Base-by-base conservation (phyloP, 2,888 invertebrate genomes). In the Belgica antarctica region DNA sequence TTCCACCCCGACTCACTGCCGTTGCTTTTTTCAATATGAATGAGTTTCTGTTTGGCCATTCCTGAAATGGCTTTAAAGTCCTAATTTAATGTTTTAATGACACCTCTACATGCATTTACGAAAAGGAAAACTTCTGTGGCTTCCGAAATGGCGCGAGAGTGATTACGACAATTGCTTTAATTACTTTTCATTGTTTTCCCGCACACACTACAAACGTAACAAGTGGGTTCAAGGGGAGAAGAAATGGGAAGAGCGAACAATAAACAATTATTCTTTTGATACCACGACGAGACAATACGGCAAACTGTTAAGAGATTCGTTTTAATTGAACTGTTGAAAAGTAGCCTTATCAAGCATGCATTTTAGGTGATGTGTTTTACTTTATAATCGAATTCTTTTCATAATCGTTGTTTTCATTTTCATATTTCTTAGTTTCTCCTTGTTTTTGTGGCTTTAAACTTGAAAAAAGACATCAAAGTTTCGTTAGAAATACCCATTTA, bases 71-170 rank as follows among this genome's bases (percentile, higher is more conserved):
- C n/a, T n/a, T n/a, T 52, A 17, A 52, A 52, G 17, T 22, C 22
- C 52, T 52, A 22, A 52, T 52, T 52, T 52, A 52, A 52, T 52
- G 52, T 52, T 52, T 52, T 19, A 52, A 17, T 17, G 22, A 17
- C 17, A 17, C 52, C 52, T 7, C 52, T 7, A 52, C 52, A 52
- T 52, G 52, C 52, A 52, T 52, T 52, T 52, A 46, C n/a, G n/a
- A n/a, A 46, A 46, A 5, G 22, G 7, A 22, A n/a, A 52, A 17
- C 2, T n/a, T 52, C 3, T 52, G 52, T 22, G 52, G 52, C 22
- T n/a, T 46, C 46, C 4, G 46, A 46, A n/a, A 15, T 10, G 15
- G 46, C 7, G 46, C 15, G 46, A 46, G 15, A n/a, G 46, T 46
- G 46, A 46, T 46, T 46, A 52, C 17, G 22, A 52, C 17, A n/a